Evolutionary conservation across 2,113 vertebrate species (phyloP).

Genomic region (Australoheros scitulus): DNA sequence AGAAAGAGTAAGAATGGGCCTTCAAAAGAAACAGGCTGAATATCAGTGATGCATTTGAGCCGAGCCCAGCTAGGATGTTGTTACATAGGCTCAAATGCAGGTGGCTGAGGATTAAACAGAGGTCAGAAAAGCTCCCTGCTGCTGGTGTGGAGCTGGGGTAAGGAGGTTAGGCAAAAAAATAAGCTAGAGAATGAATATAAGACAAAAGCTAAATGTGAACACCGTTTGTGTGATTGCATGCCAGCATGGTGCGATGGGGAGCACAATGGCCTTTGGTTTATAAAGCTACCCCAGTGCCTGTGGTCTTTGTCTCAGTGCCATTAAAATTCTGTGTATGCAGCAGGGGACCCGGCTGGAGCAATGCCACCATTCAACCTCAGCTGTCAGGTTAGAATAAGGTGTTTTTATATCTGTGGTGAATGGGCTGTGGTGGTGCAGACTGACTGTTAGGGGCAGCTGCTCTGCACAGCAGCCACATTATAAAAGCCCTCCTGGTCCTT

Average conservation of each 20-base stretch:
- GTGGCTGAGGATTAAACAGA: conserved; percentile 67
- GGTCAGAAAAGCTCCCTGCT: conserved; percentile 48
- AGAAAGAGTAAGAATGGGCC: neutral
- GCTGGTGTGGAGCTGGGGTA: conserved; percentile 38
- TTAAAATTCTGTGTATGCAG: conserved; percentile 78
- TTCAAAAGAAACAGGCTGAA: conserved; percentile 21
- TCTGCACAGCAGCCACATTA: conserved; percentile 52
- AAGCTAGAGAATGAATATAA: conserved; percentile 51
- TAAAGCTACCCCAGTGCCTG: conserved; percentile 71
- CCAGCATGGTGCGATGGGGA: conserved; percentile 69
- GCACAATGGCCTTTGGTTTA: conserved; percentile 75
- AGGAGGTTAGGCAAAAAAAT: conserved; percentile 56
- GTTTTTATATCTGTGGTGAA: conserved; percentile 72
- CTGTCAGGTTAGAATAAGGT: conserved; percentile 80
- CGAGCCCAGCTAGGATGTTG: conserved; percentile 26
- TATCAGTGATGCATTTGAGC: conserved; percentile 45
- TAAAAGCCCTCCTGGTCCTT: conserved; percentile 48
- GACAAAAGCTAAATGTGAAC: conserved; percentile 68
- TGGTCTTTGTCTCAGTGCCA: conserved; percentile 77
- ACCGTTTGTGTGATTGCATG: conserved; percentile 73
- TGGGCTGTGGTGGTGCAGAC: conserved; percentile 49
- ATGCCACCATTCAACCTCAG: conserved; percentile 76
- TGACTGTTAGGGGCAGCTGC: conserved; percentile 50
- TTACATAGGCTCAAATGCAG: conserved; percentile 43
- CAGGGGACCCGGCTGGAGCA: conserved; percentile 69